Conservation (phyloP, 2,888 invertebrate genomes). For the Strigamia maritima region DNA sequence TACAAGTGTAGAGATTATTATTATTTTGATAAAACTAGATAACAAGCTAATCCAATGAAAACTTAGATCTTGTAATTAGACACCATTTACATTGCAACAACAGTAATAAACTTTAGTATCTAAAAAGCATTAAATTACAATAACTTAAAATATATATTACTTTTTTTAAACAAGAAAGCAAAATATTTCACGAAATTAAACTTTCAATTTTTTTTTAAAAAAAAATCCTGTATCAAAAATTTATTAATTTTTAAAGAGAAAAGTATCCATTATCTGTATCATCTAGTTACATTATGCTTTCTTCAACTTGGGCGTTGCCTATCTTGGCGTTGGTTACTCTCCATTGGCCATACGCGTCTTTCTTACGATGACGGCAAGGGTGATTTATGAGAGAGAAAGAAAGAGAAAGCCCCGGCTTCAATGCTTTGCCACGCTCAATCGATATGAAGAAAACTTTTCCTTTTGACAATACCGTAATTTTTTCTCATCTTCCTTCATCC, state of each 20-base stretch:
- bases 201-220: too few species aligned
- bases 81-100: too few species aligned
- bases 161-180: too few species aligned
- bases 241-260: not conserved
- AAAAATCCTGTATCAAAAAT: not conserved
- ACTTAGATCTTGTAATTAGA: too few species aligned
- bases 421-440: not conserved
- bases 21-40: too few species aligned
- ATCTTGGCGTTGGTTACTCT: not conserved
- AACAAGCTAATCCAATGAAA: too few species aligned
- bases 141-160: too few species aligned
- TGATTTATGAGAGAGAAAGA: not conserved
- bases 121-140: too few species aligned
- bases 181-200: too few species aligned
- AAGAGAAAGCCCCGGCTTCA: not conserved
- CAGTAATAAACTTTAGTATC: too few species aligned
- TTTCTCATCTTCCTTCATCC: not conserved
- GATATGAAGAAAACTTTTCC: not conserved
- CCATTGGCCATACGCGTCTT: not conserved
- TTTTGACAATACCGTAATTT: not conserved
- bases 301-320: not conserved
- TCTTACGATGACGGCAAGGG: not conserved
- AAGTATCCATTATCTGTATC: not conserved
- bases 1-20: too few species aligned
- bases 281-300: not conserved